These are phyloP conservation scores for Heterodera schachtii DNA, from an alignment of 1,140 invertebrate genomes.

Conservation along the genomic window DNA sequence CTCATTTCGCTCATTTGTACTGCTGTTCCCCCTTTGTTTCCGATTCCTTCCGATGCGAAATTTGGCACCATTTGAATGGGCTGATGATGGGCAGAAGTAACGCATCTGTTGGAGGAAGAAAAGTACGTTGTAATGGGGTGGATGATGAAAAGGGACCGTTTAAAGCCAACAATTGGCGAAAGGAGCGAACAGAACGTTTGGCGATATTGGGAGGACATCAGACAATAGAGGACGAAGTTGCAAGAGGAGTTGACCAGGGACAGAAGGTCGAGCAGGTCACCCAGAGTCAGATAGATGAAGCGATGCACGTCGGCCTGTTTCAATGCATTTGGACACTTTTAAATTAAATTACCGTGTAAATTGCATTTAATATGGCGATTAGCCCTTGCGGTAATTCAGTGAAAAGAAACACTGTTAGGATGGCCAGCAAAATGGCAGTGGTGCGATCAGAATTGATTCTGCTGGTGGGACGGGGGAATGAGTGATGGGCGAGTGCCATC, in stretches of 20 bases:
- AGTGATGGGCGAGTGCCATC: neutral
- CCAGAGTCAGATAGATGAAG: slow-evolving; percentile 54
- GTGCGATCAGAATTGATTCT: slow-evolving; percentile 55
- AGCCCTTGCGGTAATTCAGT: slow-evolving; percentile 62
- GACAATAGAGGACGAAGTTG: slow-evolving; percentile 61
- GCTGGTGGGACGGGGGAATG: neutral
- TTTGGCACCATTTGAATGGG: neutral
- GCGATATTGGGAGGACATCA: slow-evolving; percentile 59
- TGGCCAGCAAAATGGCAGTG: slow-evolving; percentile 55
- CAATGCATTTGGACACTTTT: neutral
- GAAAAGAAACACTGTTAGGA: slow-evolving; percentile 56
- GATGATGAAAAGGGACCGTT: neutral
- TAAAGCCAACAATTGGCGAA: slow-evolving; percentile 38
- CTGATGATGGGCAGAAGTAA: neutral
- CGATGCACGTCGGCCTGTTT: slow-evolving; percentile 40
- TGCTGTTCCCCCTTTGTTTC: neutral
- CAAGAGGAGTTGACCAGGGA: slow-evolving; percentile 58
- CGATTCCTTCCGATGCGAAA: neutral
- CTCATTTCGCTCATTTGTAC: neutral
- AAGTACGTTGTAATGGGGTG: neutral
- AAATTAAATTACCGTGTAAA: slow-evolving; percentile 47
- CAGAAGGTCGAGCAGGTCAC: slow-evolving; percentile 58
- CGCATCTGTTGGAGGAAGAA: neutral
- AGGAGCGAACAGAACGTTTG: slow-evolving; percentile 58
- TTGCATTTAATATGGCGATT: slow-evolving; percentile 56